Conservation (phyloP, 2,797 vertebrate species). For the Chiroxiphia lanceolata region DNA sequence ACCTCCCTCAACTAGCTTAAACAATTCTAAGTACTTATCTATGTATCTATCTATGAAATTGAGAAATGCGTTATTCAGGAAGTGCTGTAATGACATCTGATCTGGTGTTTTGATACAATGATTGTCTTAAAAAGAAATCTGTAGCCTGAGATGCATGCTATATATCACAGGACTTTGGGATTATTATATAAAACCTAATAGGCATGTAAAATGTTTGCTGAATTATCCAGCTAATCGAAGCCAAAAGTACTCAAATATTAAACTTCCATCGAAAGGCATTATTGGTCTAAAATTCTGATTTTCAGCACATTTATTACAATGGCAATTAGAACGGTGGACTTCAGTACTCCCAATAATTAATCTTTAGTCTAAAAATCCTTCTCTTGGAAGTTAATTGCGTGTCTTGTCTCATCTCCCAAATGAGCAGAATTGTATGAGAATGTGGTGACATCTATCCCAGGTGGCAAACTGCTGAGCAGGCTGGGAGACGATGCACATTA, state of each 20-base stretch:
- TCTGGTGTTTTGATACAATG: not conserved
- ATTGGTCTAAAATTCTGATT: not conserved
- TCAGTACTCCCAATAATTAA: not conserved
- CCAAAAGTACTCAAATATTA: not conserved
- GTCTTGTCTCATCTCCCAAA: not conserved
- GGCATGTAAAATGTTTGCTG: not conserved
- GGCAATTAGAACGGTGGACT: not conserved
- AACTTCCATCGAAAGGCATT: not conserved
- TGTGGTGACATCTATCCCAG: fast-evolving
- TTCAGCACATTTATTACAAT: not conserved
- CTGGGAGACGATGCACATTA: fast-evolving
- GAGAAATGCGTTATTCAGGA: not conserved
- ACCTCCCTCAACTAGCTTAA: not conserved
- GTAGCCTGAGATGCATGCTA: not conserved
- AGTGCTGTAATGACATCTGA: not conserved
- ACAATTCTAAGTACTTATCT: not conserved
- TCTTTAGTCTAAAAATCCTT: not conserved
- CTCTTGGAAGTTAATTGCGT: not conserved
- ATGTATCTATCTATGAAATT: not conserved
- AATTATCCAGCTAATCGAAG: not conserved
- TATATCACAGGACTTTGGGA: not conserved
- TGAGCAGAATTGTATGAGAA: not conserved
- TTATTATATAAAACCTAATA: not conserved
- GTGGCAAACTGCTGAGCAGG: not conserved
- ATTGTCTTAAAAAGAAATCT: not conserved